Base-by-base conservation (phyloP, 2,888 invertebrate genomes). In the Thymelicus lineola region DNA sequence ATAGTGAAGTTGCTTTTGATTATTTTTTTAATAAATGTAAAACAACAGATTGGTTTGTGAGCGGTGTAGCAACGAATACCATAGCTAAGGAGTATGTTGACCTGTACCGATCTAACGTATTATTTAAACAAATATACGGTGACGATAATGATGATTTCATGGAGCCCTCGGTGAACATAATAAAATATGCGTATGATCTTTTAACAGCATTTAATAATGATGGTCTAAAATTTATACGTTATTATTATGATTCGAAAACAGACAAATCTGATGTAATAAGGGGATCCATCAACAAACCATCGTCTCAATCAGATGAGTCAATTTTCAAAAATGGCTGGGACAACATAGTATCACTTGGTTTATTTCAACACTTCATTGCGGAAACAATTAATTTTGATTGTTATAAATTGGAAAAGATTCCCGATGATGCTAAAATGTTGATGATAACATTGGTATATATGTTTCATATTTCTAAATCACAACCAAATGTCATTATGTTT, bases 361-460 rank as follows among this genome's bases (percentile, higher is more conserved):
- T 62, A 36, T 68, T 68, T 46, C 55, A 68, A 17, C 68, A 68
- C 36, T 68, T 68, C 46, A 36, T 68, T 46, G 36, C 35, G 0
- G 55, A 61, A 62, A 62, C 42, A 20, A 46, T 57, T 28, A 9
- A 45, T 2, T 72, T 76, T n/a, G 71, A 76, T 48, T 75, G 77
- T 48, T 50, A 58, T 7, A 14, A 20, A 6, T 55, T 86, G 6
- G 20, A 75, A 0, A 35, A 67, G 10, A 65, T 80, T 1, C 80
- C 81, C 0, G 75, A 69, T 10, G 79, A 84, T 17, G 75, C 71
- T 2, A 78, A 72, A 36, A 67, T 86, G 45, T 69, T 87, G 9
- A 59, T 85, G 7, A 75, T 82, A 3, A 70, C 84, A 3, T 70
- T 87, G 4, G 73, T 77, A 4, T 86, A 83, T 62, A 85, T 79